A percentile compares a stretch with the other conserved stretches of the same genome.
Conservation (phyloP, 2,797 vertebrate genomes). For the Arvicola amphibius region DNA sequence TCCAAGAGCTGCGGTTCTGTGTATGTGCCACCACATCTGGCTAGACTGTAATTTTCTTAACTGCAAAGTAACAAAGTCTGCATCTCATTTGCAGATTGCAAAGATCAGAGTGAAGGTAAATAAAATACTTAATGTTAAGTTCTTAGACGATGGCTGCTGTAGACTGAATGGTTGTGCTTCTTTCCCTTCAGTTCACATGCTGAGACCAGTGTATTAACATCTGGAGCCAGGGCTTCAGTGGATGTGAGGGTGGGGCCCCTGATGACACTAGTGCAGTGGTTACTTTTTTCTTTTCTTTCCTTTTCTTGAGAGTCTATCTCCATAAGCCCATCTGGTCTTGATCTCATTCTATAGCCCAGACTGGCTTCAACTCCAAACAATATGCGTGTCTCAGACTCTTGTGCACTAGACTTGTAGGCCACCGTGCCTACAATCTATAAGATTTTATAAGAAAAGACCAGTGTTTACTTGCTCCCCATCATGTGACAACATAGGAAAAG, state of each 20-base stretch:
- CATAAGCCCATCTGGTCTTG: background rate
- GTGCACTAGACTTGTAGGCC: background rate
- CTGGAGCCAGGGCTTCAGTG: background rate
- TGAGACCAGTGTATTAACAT: background rate
- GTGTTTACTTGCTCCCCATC: background rate
- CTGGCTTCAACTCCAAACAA: background rate
- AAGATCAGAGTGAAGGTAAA: conserved; percentile 24
- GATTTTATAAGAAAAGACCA: background rate
- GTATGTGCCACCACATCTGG: no score
- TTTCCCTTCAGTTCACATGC: background rate
- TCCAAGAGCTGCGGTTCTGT: background rate
- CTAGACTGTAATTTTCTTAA: background rate
- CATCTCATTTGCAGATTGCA: background rate
- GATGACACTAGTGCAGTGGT: no score
- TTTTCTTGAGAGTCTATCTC: background rate
- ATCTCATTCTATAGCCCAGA: background rate
- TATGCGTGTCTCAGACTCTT: background rate
- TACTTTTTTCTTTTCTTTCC: no score
- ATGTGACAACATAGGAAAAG: background rate
- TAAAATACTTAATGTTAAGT: background rate
- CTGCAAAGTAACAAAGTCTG: conserved; percentile 13
- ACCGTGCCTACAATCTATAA: background rate
- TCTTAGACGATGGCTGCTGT: background rate
- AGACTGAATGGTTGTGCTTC: background rate
- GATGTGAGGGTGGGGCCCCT: background rate